phyloP scores from a whole-genome alignment of 2,888 invertebrate genomes.

The Drosophila meridionalis region DNA sequence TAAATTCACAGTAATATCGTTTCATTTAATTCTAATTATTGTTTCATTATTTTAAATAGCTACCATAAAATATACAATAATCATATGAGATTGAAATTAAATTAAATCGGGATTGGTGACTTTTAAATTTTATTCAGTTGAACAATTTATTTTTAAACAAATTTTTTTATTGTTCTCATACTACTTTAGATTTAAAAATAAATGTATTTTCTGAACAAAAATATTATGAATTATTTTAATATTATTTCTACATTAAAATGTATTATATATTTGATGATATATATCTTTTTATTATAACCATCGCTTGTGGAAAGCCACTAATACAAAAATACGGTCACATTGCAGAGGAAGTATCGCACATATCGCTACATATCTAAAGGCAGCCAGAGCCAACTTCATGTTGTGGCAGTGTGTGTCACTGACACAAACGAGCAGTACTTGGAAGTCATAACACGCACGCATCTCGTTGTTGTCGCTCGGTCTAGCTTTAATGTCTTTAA shows the following conservation, averaged over 20 bases:
- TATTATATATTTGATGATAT: too few species aligned
- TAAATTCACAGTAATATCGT: neutral
- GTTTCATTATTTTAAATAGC: neutral
- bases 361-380: conserved; percentile 12
- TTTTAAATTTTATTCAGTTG: too few species aligned
- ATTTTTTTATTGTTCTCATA: too few species aligned
- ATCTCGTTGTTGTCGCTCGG: conserved; percentile 42
- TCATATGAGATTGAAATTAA: too few species aligned
- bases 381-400: conserved; percentile 30
- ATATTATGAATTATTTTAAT: too few species aligned
- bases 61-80: neutral
- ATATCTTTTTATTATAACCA: too few species aligned
- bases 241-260: too few species aligned
- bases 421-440: conserved; percentile 53
- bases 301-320: neutral
- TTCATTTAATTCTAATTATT: neutral
- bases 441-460: conserved; percentile 37
- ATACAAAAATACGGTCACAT: neutral
- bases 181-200: too few species aligned
- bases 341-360: conserved; percentile 6
- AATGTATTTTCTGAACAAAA: too few species aligned
- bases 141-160: too few species aligned
- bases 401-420: conserved; percentile 31
- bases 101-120: too few species aligned
- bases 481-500: conserved; percentile 10